Evolutionary conservation across 2,797 vertebrate genomes (phyloP).

Genomic region (Carduelis carduelis): DNA sequence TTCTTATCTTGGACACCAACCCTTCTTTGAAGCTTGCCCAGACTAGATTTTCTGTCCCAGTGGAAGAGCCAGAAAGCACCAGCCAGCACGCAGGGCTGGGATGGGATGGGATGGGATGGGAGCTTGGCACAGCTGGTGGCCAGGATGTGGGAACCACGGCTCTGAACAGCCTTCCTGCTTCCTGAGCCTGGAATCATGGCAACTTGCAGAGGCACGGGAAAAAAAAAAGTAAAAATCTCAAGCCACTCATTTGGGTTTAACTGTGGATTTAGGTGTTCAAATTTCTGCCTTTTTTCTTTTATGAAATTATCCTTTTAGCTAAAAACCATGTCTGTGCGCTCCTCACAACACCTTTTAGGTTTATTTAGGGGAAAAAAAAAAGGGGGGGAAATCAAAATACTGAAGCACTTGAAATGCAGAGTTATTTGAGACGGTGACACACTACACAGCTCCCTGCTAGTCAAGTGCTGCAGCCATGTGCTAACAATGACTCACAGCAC

Average conservation of each 20-base stretch:
- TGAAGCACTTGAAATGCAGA: not conserved
- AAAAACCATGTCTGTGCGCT: not conserved
- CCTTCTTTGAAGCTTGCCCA: slow-evolving; percentile 17
- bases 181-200: not conserved
- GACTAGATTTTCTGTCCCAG: slow-evolving; percentile 24
- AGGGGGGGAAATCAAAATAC: not conserved
- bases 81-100: not conserved
- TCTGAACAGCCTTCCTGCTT: not conserved
- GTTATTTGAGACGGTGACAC: not conserved
- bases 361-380: not conserved
- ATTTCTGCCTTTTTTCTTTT: not conserved
- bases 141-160: slow-evolving; percentile 24
- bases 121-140: not conserved
- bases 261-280: not conserved
- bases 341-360: not conserved
- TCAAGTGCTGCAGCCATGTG: not conserved
- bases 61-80: slow-evolving; percentile 11
- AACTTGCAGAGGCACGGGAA: accelerated
- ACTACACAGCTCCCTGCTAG: not conserved
- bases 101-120: not conserved
- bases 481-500: not conserved
- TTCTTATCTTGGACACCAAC: slow-evolving; percentile 23
- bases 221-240: not conserved
- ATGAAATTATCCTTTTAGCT: not conserved
- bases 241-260: not conserved